These are phyloP conservation scores for Hydrolagus colliei DNA, from an alignment of 2,797 vertebrate genomes.

Conservation along the genomic window DNA sequence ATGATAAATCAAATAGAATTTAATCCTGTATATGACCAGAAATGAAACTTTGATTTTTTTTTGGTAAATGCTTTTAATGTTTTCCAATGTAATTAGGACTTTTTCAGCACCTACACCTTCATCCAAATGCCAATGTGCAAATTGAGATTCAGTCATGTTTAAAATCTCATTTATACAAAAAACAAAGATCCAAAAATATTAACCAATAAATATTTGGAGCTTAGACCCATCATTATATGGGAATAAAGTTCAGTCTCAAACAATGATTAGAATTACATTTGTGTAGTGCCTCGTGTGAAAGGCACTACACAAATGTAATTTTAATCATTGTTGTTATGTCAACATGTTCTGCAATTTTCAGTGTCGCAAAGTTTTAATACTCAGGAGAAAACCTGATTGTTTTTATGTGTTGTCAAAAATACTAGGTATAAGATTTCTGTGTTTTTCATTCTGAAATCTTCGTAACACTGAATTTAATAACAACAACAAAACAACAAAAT, in stretches of 20 bases:
- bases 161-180: background rate
- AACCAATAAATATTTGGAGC: background rate
- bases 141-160: background rate
- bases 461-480: background rate
- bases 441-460: background rate
- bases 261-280: too few relatives aligned
- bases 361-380: background rate
- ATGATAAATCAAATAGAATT: slow-evolving; percentile 6
- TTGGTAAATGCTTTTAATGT: slow-evolving; percentile 6
- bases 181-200: background rate
- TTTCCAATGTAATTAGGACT: background rate
- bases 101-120: background rate
- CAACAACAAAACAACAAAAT: too few relatives aligned
- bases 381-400: background rate
- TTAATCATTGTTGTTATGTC: background rate
- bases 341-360: background rate
- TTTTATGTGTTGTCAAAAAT: background rate
- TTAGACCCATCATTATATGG: too few relatives aligned
- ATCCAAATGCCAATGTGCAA: background rate
- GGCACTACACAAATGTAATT: background rate
- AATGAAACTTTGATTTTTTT: background rate
- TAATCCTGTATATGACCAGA: background rate
- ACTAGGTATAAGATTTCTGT: background rate
- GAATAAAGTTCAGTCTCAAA: too few relatives aligned
- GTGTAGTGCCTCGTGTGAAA: background rate